Base-by-base conservation (phyloP, 2,888 invertebrate species). In the Sphaeridia pumilis region DNA sequence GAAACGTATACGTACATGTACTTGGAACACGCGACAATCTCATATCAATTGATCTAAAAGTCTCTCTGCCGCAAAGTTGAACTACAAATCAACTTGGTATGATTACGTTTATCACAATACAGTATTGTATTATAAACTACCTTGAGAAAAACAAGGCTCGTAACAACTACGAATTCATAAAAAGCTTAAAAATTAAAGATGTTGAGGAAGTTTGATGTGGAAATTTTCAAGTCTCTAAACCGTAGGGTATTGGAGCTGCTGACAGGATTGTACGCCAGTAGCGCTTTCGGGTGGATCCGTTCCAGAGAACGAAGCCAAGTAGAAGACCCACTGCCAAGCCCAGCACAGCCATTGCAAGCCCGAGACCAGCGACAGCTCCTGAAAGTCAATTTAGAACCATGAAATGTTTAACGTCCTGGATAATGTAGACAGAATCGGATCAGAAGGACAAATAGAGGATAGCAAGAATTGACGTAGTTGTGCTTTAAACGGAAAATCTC, bases 341-440 rank as follows among this genome's bases (percentile, higher is more conserved):
- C 34, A 69, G 54, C 46, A 69, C 66, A 34, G 68, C 68, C 69
- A 69, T 69, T n/a, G 69, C 68, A 47, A 69, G 64, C n/a, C 68
- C 69, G 12, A 69, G 59, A 14, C 69, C 69, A 10, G 68, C 69
- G 58, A 69, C 69, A 24, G 69, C 69, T 12, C 69, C 69, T 63
- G 61, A 31, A 57, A 50, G 10, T 20, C 14, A 4, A 43, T 43
- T 10, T 17, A 28, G 41, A 5, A 47, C 26, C 20, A 50, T 34
- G 34, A 35, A 3, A 42, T 21, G 17, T 14, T 42, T 4, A 42
- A 14, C 14, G 22, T 22, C 42, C 24, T 22, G 20, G 21, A 4
- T 4, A 17, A 14, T 3, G 22, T 4, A 4, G 22, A 42, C 14
- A 20, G 12, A 22, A 3, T 42, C 20, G 17, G 7, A 41, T 41